These are phyloP conservation scores for Orgyia antiqua DNA, from an alignment of 2,888 invertebrate genomes.

Conservation along the genomic window DNA sequence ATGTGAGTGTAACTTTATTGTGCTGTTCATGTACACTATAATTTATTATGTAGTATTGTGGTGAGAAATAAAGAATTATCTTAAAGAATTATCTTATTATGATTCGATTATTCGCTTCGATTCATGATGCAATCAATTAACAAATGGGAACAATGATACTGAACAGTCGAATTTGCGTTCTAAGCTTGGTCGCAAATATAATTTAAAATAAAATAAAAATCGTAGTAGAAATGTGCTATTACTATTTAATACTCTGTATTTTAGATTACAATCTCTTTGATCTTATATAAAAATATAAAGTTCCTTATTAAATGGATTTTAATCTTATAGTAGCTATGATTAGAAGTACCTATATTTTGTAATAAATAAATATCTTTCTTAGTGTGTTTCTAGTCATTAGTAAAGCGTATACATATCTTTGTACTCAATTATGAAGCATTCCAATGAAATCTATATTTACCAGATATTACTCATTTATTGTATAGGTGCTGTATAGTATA, in stretches of 20 bases:
- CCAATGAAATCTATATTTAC: slow-evolving; percentile 39
- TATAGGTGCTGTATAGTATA: too few species aligned
- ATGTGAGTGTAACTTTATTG: too few species aligned
- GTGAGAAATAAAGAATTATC: too few species aligned
- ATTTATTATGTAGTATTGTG: too few species aligned
- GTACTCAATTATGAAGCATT: slow-evolving; percentile 63
- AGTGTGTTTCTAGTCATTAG: slow-evolving; percentile 50
- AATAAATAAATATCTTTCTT: slow-evolving; percentile 23
- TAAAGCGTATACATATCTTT: slow-evolving; percentile 57
- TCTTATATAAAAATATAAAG: slow-evolving; percentile 20
- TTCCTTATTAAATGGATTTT: slow-evolving; percentile 21
- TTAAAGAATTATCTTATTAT: too few species aligned
- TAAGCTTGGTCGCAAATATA: too few species aligned
- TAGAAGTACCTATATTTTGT: slow-evolving; percentile 18
- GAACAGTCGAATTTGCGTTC: neutral
- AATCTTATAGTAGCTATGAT: slow-evolving; percentile 15
- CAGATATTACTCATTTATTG: too few species aligned
- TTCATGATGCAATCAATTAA: slow-evolving; percentile 38
- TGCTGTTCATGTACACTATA: too few species aligned
- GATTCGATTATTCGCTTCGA: too few species aligned
- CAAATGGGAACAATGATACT: slow-evolving; percentile 64
- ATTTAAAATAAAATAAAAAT: too few species aligned
- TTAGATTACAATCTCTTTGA: slow-evolving; percentile 22
- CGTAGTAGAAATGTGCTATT: slow-evolving; percentile 16
- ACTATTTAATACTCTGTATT: slow-evolving; percentile 16